Evolutionary conservation across 2,797 vertebrate genomes (phyloP).

Genomic region (Zenarchopterus dispar): DNA sequence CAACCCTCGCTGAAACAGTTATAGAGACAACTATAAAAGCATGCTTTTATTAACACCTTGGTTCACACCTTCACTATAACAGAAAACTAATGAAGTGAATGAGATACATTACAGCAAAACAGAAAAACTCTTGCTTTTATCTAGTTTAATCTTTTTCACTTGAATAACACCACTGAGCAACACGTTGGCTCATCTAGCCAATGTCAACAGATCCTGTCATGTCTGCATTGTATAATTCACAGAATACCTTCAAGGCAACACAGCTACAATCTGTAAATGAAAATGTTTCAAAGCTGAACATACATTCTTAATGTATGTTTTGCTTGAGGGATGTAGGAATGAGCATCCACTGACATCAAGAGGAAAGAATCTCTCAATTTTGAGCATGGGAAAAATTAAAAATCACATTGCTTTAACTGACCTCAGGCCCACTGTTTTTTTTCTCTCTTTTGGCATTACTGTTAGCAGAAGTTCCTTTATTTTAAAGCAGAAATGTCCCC

Average conservation of each 20-base stretch:
- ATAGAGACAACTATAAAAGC: too few relatives aligned
- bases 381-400: background rate
- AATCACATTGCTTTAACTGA: constrained; percentile 6
- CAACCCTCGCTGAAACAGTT: too few relatives aligned
- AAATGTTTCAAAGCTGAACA: constrained; percentile 21
- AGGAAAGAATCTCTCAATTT: constrained; percentile 9
- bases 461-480: constrained; percentile 12
- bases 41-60: background rate
- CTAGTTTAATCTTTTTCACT: background rate
- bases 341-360: constrained; percentile 4
- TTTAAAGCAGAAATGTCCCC: background rate
- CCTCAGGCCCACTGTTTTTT: background rate
- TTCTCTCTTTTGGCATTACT: constrained; percentile 6
- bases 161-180: background rate
- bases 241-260: constrained; percentile 16
- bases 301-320: constrained; percentile 37
- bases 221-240: constrained; percentile 2
- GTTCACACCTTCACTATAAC: background rate
- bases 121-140: background rate
- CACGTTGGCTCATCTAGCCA: constrained; percentile 3
- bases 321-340: constrained; percentile 15
- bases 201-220: constrained; percentile 1
- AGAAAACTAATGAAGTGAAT: constrained; percentile 14
- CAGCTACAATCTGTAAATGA: constrained; percentile 1
- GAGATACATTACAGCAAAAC: constrained; percentile 17